Conservation (phyloP, 2,113 vertebrate species). For the Elachura formosa region DNA sequence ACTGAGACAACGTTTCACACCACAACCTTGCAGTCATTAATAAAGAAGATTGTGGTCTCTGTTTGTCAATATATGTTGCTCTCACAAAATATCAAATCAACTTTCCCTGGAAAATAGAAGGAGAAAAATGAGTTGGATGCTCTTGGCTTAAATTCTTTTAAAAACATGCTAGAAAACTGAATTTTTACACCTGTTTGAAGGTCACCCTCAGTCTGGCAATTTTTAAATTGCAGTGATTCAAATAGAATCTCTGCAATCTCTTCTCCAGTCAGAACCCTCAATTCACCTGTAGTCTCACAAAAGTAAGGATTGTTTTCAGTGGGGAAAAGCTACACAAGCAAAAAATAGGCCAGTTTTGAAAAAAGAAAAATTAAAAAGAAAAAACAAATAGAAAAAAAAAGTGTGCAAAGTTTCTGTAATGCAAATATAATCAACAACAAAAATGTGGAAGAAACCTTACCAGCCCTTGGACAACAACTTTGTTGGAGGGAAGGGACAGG, state of each 20-base stretch:
- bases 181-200: background rate
- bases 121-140: background rate
- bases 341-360: background rate
- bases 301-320: background rate
- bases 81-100: slow-evolving; percentile 11
- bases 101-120: background rate
- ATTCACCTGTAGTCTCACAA: background rate
- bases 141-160: background rate
- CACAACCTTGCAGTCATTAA: slow-evolving; percentile 15
- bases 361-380: background rate
- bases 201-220: background rate
- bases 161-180: background rate
- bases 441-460: background rate
- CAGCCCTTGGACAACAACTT: background rate
- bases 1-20: slow-evolving; percentile 31
- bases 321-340: background rate
- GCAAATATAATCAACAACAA: background rate
- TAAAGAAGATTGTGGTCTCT: slow-evolving; percentile 26
- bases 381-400: background rate
- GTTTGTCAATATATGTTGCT: background rate
- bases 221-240: background rate
- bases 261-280: background rate
- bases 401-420: background rate
- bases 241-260: too few relatives aligned
- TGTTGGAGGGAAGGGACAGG: background rate